Evolutionary conservation across 2,797 vertebrate genomes (phyloP), one percentile per base, ranked within the genome.

Genomic region (Avahi laniger): DNA sequence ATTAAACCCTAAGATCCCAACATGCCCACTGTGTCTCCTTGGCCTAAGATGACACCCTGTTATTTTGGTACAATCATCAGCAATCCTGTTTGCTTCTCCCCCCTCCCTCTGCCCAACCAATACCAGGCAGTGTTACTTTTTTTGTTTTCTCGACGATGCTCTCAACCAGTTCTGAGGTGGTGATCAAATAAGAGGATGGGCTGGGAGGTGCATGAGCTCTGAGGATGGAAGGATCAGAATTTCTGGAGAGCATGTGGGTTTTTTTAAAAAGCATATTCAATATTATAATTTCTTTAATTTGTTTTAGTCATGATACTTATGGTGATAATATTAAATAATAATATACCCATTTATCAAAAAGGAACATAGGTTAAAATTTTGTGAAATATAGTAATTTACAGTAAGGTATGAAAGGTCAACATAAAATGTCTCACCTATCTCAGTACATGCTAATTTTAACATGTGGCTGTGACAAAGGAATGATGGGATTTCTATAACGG

Each of bases 11-110:
- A 78, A 93, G 61, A 38, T 88, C 69, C 59, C 33, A 7, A 38
- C 4, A 13, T 41, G 48, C 90, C 88, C 52, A 41, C 65, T 54
- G 35, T 54, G 43, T 93, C 50, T 91, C 70, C 59, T 92, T 82
- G 84, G 65, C 76, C 85, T 86, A 48, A 52, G 61, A 48, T n/a
- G 76, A 84, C 33, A 93, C 28, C 4, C 63, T 26, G 7, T 87
- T 86, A 82, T 96, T 96, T 93, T 79, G 61, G 43, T 83, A 38
- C 63, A 28, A 4, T 91, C 52, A 78, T 89, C n/a, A 83, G 89
- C 38, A 76, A 70, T 14, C 17, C 13, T 2, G 0, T 35, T 87
- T 41, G 12, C 7, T 5, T 84, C 84, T 69, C 12, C 12, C 33
- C 0, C 17, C 50, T 13, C 7, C 28, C 18, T 59, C 35, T 69